Evolutionary conservation across 2,888 invertebrate genomes (phyloP).

Genomic region (Napeogenes sylphis): DNA sequence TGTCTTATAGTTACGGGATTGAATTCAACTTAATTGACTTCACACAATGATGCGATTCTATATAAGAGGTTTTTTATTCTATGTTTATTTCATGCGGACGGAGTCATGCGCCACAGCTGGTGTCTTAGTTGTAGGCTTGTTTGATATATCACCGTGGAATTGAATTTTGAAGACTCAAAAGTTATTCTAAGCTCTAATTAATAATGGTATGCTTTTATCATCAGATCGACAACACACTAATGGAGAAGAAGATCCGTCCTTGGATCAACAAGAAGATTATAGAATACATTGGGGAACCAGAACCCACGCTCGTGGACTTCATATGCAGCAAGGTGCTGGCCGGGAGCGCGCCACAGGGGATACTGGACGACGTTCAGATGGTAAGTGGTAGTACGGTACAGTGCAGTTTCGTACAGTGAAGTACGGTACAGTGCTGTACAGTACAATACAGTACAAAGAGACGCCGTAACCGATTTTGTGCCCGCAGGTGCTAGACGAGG

Average conservation of each 20-base stretch:
- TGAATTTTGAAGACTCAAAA: too few relatives aligned
- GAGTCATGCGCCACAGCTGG: too few relatives aligned
- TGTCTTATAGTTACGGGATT: too few relatives aligned
- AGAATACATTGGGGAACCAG: slow-evolving; percentile 99
- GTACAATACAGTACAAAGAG: neutral
- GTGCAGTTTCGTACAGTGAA: neutral
- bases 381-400: slow-evolving; percentile 47
- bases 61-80: too few relatives aligned
- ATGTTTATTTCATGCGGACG: too few relatives aligned
- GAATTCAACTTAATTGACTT: too few relatives aligned
- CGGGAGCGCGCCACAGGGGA: slow-evolving; percentile 94
- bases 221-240: slow-evolving; percentile 84
- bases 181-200: neutral
- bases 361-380: slow-evolving; percentile 99
- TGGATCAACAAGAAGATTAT: slow-evolving; percentile 99
- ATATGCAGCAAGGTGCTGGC: slow-evolving; percentile 98
- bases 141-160: too few relatives aligned
- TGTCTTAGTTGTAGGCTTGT: too few relatives aligned
- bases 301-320: slow-evolving; percentile 98
- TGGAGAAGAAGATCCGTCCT: slow-evolving; percentile 98
- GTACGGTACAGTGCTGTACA: neutral
- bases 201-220: neutral
- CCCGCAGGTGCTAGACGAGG: slow-evolving; percentile 96
- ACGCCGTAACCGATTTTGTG: neutral
- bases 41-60: too few relatives aligned